Evolutionary conservation across 2,797 vertebrate genomes (phyloP).

Genomic region (Anguilla megastoma): DNA sequence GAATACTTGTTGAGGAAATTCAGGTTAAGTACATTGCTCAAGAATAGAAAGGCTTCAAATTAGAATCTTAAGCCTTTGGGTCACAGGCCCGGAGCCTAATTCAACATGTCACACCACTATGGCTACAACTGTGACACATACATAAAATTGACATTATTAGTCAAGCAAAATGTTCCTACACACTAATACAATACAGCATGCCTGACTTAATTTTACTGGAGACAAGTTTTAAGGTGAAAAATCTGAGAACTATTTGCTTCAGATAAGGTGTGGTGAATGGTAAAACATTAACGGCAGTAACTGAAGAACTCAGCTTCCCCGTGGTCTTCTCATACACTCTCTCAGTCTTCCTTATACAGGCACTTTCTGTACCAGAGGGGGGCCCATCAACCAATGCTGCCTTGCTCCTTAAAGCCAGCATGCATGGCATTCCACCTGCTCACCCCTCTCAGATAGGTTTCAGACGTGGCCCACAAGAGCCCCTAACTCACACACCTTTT

Average conservation of each 20-base stretch:
- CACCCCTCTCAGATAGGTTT: background rate
- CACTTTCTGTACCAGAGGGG: background rate
- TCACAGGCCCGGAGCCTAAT: background rate
- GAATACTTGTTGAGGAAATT: background rate
- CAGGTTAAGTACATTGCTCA: background rate
- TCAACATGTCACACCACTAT: background rate
- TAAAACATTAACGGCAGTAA: background rate
- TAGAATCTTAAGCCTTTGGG: background rate
- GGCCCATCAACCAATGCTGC: background rate
- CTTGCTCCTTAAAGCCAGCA: background rate
- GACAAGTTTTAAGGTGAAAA: background rate
- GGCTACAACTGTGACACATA: background rate
- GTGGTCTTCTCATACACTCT: background rate
- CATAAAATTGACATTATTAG: background rate
- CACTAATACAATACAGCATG: background rate
- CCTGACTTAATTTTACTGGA: background rate
- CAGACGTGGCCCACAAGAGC: background rate
- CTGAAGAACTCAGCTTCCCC: background rate
- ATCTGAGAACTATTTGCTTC: too few relatives aligned
- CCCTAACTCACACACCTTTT: background rate
- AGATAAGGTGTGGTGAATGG: background rate
- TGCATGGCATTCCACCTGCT: background rate
- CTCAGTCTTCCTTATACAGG: background rate
- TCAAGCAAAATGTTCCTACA: background rate
- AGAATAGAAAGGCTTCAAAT: background rate